Conservation (phyloP, 1,140 invertebrate genomes). For the Drosophila ohnishii region DNA sequence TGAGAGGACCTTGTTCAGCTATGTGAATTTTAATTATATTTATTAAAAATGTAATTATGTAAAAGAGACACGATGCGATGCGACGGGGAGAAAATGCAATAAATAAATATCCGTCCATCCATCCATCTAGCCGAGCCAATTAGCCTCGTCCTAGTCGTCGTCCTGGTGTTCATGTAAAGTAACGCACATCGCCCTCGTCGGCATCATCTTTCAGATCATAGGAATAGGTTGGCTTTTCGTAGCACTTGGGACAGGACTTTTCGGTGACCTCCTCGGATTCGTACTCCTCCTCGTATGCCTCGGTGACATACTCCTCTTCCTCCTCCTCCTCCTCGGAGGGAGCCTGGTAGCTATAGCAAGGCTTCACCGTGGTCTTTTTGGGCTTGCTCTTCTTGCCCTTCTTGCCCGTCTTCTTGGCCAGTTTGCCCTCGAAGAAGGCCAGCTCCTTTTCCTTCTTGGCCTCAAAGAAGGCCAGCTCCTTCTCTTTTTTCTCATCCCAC, state of each 20-base stretch:
- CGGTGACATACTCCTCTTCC: constrained; percentile 5
- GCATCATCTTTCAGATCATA: constrained; percentile 58
- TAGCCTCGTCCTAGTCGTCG: neutral
- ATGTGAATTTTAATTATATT: constrained; percentile 74
- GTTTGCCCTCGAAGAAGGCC: constrained; percentile 41
- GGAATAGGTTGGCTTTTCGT: constrained; percentile 5
- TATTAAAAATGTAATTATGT: constrained; percentile 76
- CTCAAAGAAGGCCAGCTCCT: constrained; percentile 58
- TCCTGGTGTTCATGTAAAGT: constrained; percentile 50
- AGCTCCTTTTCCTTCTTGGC: constrained; percentile 50
- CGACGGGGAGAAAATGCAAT: constrained; percentile 31
- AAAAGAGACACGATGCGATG: constrained; percentile 4
- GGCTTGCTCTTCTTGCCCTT: constrained; percentile 51
- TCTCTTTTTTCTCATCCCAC: constrained; percentile 64
- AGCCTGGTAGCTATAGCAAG: constrained; percentile 28
- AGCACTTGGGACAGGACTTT: constrained; percentile 17
- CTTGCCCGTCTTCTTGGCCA: constrained; percentile 42
- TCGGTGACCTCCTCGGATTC: constrained; percentile 27
- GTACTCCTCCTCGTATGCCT: constrained; percentile 13
- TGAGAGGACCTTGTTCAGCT: constrained; percentile 21
- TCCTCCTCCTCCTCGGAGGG: neutral
- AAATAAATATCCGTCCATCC: constrained; percentile 32
- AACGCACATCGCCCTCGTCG: constrained; percentile 49
- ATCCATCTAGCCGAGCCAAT: constrained; percentile 23
- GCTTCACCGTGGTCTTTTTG: constrained; percentile 22